Percentiles rank a stretch among this genome's conserved stretches.
phyloP scores from a whole-genome alignment of 2,797 vertebrate species.

The Galago senegalensis region DNA sequence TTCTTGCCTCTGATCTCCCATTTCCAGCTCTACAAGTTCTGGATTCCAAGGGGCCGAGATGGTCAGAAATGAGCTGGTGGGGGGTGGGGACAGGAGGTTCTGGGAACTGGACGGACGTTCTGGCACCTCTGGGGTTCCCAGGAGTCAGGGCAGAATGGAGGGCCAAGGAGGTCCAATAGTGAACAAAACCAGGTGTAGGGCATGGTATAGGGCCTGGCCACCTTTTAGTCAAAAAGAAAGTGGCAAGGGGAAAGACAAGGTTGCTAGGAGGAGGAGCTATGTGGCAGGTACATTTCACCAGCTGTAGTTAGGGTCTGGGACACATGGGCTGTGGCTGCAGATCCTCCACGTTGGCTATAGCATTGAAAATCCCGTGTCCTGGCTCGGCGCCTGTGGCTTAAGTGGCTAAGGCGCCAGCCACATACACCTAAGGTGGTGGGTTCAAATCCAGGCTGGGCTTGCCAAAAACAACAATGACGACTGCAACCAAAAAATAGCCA shows the following conservation, averaged over 20 bases:
- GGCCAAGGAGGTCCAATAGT: neutral
- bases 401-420: too few species aligned
- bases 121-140: neutral
- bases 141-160: neutral
- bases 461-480: too few species aligned
- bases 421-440: too few species aligned
- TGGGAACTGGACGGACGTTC: neutral
- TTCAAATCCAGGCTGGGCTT: too few species aligned
- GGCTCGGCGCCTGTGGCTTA: too few species aligned
- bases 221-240: neutral
- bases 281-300: neutral
- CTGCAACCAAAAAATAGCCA: too few species aligned
- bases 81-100: neutral
- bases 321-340: neutral
- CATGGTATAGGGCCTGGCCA: neutral
- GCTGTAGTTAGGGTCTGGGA: neutral
- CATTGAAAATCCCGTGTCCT: neutral
- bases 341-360: neutral
- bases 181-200: neutral
- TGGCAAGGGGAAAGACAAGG: neutral
- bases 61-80: neutral
- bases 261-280: neutral
- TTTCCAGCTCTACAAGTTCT: neutral
- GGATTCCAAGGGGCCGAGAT: neutral
- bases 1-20: neutral